Evolutionary conservation across 2,797 vertebrate genomes (phyloP).

Genomic region (Trachops cirrhosus): DNA sequence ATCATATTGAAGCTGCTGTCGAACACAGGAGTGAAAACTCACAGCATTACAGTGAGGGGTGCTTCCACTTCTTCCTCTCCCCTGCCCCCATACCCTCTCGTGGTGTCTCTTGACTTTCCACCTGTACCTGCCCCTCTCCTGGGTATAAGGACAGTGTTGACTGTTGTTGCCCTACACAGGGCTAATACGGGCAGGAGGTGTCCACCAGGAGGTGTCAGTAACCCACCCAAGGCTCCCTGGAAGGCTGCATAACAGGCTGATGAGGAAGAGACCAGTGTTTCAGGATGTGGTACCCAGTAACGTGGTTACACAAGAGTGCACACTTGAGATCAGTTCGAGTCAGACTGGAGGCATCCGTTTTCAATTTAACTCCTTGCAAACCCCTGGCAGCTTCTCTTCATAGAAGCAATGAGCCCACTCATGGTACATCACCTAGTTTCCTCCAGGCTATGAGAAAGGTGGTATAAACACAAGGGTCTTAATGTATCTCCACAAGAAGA

Average conservation of each 20-base stretch:
- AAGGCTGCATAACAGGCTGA: neutral
- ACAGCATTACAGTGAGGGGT: too few species aligned
- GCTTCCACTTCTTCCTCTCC: neutral
- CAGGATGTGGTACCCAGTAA: neutral
- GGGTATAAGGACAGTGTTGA: neutral
- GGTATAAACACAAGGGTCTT: neutral
- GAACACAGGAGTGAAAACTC: neutral
- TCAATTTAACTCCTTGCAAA: neutral
- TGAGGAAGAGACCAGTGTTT: neutral
- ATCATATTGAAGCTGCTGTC: neutral
- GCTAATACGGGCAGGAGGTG: neutral
- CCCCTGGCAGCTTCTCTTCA: neutral
- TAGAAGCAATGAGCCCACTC: neutral
- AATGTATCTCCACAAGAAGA: neutral
- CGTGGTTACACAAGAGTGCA: neutral
- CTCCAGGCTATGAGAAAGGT: neutral
- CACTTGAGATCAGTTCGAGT: neutral
- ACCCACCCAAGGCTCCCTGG: neutral
- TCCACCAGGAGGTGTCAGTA: neutral
- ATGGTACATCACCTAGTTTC: neutral
- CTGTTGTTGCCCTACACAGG: neutral
- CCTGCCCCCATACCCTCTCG: neutral
- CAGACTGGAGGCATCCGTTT: neutral
- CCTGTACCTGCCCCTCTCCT: neutral
- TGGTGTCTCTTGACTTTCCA: neutral